Evolutionary conservation across 2,888 invertebrate species (phyloP).

Genomic region (Brachypalpus laphriformis): DNA sequence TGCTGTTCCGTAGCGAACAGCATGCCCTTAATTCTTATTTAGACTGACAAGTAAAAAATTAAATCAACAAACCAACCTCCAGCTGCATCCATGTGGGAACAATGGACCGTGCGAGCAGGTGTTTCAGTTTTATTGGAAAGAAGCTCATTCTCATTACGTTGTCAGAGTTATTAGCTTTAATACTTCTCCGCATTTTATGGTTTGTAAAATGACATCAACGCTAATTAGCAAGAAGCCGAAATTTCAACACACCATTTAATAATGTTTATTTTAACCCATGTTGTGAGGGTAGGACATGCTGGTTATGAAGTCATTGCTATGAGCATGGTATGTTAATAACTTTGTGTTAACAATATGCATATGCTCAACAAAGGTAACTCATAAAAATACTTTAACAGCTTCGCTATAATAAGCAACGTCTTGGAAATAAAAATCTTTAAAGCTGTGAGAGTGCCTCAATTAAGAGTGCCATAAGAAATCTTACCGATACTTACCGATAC

Average conservation of each 20-base stretch:
- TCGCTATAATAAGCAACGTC: neutral
- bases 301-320: slow-evolving; percentile 10
- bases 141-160: neutral
- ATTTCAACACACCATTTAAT: neutral
- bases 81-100: neutral
- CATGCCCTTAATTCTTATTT: too few relatives aligned
- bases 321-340: neutral
- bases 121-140: neutral
- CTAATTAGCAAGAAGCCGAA: neutral
- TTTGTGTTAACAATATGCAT: neutral
- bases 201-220: neutral
- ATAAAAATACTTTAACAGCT: neutral
- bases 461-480: neutral
- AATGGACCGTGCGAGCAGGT: neutral
- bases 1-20: too few relatives aligned
- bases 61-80: neutral
- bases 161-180: neutral
- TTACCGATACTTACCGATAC: neutral
- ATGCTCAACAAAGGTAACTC: neutral
- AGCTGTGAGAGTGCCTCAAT: too few relatives aligned
- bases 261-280: neutral
- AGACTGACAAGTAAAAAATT: neutral
- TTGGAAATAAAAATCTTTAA: neutral
- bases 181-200: neutral
- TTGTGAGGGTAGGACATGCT: neutral